Base-by-base conservation (phyloP, 2,888 invertebrate species). In the Athalia rosae region DNA sequence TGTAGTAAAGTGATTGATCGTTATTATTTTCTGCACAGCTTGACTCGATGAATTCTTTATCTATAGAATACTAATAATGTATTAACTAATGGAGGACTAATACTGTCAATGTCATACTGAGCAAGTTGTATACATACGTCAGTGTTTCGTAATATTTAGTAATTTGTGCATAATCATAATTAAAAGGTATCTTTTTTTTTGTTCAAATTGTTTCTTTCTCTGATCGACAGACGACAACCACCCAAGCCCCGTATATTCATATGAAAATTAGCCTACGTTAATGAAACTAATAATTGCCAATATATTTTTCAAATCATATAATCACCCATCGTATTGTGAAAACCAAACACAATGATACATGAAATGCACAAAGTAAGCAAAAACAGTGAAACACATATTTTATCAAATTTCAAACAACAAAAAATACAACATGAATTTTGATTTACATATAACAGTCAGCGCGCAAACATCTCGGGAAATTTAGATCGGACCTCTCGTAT, bases 101-200 rank as follows among this genome's bases (percentile, higher is more conserved):
- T 87, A 89, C 88, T 89, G 89, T 87, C 89, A 90, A 85, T 90
- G 90, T 90, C 84, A 90, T 90, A 90, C 89, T 89, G 90, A 90
- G 90, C 89, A 89, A 89, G 87, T 87, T 89, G 87, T 89, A 90
- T 89, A 89, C 89, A 89, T 90, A 89, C 89, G 86, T 90, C 89
- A 90, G 89, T 90, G 89, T 90, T 90, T 74, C 62, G 47, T 15
- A 61, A 48, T n/a, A 71, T 61, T 28, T 15, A 61, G 43, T 74
- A 67, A 50, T 7, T 71, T 58, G 58, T 71, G 71, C 58, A 58
- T 71, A 58, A 45, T 45, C 6, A 28, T 28, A 28, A 28, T 28
- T 2, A 28, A 28, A 28, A 28, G 2, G 28, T 28, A 28, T 28
- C 28, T 28, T 28, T 28, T 28, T 58, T 58, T 53, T 41, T 58